phyloP scores from a whole-genome alignment of 2,113 vertebrate species.

The Lamprotornis superbus region DNA sequence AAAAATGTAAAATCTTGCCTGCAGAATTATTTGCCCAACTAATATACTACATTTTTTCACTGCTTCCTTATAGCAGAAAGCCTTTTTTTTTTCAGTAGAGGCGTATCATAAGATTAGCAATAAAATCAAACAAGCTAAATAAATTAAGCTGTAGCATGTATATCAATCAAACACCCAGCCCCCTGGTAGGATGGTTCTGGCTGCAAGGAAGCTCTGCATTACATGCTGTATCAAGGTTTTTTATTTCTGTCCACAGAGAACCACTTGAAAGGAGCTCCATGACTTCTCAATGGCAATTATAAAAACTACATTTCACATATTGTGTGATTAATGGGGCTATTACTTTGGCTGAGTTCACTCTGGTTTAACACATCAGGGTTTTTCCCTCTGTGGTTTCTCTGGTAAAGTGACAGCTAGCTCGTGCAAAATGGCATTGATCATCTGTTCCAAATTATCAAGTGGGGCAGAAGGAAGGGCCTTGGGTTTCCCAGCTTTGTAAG shows the following conservation, averaged over 20 bases:
- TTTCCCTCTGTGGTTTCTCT: slow-evolving; percentile 22
- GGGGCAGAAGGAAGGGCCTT: background rate
- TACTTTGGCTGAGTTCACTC: slow-evolving; percentile 42
- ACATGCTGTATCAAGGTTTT: background rate
- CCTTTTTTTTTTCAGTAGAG: slow-evolving; percentile 14
- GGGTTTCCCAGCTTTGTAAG: background rate
- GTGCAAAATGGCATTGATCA: slow-evolving; percentile 24
- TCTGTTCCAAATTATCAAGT: slow-evolving; percentile 12
- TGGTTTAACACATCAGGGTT: background rate
- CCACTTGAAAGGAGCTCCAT: slow-evolving; percentile 24
- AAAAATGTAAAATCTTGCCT: slow-evolving; percentile 8
- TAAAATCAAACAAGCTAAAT: slow-evolving; percentile 39
- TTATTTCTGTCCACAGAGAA: slow-evolving; percentile 31
- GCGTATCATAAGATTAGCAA: slow-evolving; percentile 5
- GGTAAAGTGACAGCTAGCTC: background rate
- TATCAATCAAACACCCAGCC: background rate
- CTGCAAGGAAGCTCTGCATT: background rate
- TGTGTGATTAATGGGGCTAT: slow-evolving; percentile 52
- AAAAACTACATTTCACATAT: slow-evolving; percentile 44
- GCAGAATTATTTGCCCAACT: background rate
- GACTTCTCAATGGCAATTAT: slow-evolving; percentile 38
- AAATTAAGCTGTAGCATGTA: background rate
- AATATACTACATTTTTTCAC: background rate
- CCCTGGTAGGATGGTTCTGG: background rate
- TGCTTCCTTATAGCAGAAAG: background rate